These are phyloP conservation scores for Ormyrus thymus DNA, from an alignment of 2,888 invertebrate species.

Conservation along the genomic window DNA sequence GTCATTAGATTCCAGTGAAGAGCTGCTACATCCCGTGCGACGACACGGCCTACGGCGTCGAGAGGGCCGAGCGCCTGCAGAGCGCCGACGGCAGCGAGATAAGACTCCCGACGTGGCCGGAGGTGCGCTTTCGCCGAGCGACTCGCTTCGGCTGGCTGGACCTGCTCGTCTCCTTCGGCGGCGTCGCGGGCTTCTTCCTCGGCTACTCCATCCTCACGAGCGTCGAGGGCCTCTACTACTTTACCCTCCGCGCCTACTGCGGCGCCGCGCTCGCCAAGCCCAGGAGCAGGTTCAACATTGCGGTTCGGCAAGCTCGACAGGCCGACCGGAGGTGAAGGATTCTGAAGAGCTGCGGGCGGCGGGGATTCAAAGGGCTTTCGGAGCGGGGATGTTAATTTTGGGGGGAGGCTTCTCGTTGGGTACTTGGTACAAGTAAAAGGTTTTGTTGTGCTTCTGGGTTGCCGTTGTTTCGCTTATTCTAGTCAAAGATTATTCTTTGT, in stretches of 20 bases:
- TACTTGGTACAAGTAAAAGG: no score
- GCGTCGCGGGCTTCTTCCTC: slow-evolving; percentile 79
- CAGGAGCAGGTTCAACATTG: slow-evolving; percentile 42
- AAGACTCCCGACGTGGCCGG: slow-evolving; percentile 78
- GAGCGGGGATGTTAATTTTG: no score
- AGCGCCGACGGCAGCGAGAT: slow-evolving; percentile 39
- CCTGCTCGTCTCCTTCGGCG: slow-evolving; percentile 80
- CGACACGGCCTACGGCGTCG: slow-evolving; percentile 85
- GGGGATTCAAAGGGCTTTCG: no score
- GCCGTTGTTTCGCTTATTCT: no score
- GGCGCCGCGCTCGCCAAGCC: slow-evolving; percentile 62
- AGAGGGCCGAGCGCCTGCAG: slow-evolving; percentile 80
- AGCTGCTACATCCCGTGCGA: slow-evolving; percentile 84
- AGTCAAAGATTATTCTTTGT: no score
- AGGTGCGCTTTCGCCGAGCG: slow-evolving; percentile 86
- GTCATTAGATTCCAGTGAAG: slow-evolving; percentile 3
- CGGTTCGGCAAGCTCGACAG: no score
- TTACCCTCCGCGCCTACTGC: slow-evolving; percentile 83
- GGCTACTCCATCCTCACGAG: slow-evolving; percentile 87
- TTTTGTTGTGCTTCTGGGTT: no score
- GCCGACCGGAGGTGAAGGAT: no score
- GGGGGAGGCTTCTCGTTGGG: no score
- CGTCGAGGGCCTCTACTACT: slow-evolving; percentile 86
- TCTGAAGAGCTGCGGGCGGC: no score
- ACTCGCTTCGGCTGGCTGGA: slow-evolving; percentile 91